A percentile compares a stretch with the other conserved stretches of the same genome.
Evolutionary conservation across 2,888 invertebrate genomes (phyloP).

Genomic region (Pemphredon lugubris): DNA sequence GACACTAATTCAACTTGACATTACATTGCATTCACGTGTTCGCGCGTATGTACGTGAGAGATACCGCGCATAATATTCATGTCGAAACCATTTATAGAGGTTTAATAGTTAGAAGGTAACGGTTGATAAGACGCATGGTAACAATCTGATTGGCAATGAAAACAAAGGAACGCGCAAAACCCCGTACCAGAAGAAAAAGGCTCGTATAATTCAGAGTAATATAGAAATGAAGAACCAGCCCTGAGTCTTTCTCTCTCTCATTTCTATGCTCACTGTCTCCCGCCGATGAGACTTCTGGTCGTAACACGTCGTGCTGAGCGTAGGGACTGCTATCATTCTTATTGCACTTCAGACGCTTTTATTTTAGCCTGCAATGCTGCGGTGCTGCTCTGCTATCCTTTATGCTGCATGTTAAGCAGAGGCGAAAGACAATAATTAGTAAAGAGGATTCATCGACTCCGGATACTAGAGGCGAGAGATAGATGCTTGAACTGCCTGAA

Average conservation of each 20-base stretch:
- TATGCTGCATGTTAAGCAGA: slow-evolving; percentile 81
- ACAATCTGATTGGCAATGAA: slow-evolving; percentile 48
- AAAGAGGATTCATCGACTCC: slow-evolving; percentile 60
- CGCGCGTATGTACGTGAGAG: slow-evolving; percentile 31
- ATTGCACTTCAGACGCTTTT: slow-evolving; percentile 67
- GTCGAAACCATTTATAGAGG: slow-evolving; percentile 42
- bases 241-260: slow-evolving; percentile 52
- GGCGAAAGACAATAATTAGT: slow-evolving; percentile 79
- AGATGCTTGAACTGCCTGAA: slow-evolving; percentile 40
- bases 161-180: slow-evolving; percentile 46
- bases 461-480: slow-evolving; percentile 31
- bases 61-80: slow-evolving; percentile 39
- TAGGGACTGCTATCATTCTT: slow-evolving; percentile 66
- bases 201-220: slow-evolving; percentile 52
- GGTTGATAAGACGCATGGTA: slow-evolving; percentile 44
- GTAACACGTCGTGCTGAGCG: slow-evolving; percentile 53
- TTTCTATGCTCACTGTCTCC: slow-evolving; percentile 60
- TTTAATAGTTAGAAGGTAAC: slow-evolving; percentile 39
- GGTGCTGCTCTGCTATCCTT: slow-evolving; percentile 75
- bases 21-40: slow-evolving; percentile 32
- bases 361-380: slow-evolving; percentile 71
- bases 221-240: slow-evolving; percentile 56
- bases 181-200: slow-evolving; percentile 55
- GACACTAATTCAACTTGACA: slow-evolving; percentile 47
- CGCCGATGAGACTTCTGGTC: slow-evolving; percentile 59